phyloP scores from a whole-genome alignment of 2,113 vertebrate species.

The Phainopepla nitens region DNA sequence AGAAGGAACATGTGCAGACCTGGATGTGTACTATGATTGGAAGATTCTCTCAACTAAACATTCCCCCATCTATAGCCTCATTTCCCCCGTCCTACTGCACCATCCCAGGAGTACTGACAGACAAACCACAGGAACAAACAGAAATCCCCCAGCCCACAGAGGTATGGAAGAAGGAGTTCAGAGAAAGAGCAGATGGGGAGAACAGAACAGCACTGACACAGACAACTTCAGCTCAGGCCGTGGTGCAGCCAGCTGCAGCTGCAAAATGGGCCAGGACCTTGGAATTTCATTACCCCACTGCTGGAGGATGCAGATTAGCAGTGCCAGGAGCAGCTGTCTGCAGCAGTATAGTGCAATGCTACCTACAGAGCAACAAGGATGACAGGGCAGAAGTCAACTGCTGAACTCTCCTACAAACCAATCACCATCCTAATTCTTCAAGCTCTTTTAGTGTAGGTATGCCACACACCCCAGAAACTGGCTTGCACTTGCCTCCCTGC shows the following conservation, averaged over 20 bases:
- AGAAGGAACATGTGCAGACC: background rate
- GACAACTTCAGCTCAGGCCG: background rate
- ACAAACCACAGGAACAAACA: background rate
- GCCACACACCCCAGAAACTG: background rate
- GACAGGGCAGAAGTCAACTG: background rate
- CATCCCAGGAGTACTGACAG: background rate
- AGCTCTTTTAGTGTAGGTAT: background rate
- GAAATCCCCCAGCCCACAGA: background rate
- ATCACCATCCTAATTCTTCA: background rate
- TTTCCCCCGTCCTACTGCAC: background rate
- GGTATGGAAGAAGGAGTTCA: accelerated
- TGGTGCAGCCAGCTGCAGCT: background rate
- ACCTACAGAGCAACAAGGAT: background rate
- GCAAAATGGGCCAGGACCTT: background rate
- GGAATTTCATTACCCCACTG: background rate
- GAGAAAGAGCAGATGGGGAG: background rate
- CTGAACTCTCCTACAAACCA: background rate
- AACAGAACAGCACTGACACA: background rate
- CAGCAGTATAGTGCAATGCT: accelerated
- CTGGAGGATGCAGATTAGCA: background rate
- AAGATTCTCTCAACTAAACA: background rate
- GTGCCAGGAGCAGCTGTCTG: background rate
- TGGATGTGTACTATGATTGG: accelerated
- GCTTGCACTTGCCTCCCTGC: background rate
- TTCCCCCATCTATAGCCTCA: background rate